A percentile compares a stretch with the other conserved stretches of the same genome.
Conservation (phyloP, 2,888 invertebrate genomes). For the Drosophila leonis region DNA sequence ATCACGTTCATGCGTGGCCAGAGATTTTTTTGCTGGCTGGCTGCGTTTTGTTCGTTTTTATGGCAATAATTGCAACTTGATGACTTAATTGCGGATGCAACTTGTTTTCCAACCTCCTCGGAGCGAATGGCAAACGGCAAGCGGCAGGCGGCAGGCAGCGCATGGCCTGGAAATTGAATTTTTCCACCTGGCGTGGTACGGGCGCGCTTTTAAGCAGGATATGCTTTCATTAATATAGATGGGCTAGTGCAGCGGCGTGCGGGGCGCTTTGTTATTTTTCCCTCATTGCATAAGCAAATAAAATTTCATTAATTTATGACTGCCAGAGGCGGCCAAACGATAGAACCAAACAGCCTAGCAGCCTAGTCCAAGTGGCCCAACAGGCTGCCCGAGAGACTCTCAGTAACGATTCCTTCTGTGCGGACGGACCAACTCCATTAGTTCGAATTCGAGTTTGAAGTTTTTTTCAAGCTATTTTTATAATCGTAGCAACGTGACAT, state of each 20-base stretch:
- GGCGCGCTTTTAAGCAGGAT: slow-evolving; percentile 75
- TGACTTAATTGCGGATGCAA: slow-evolving; percentile 82
- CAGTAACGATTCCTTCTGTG: slow-evolving; percentile 9
- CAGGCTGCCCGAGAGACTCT: background rate
- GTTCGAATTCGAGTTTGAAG: slow-evolving; percentile 67
- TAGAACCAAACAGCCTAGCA: slow-evolving; percentile 18
- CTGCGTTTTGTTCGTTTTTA: slow-evolving; percentile 82
- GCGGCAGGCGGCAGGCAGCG: slow-evolving; percentile 6
- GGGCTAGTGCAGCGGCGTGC: slow-evolving; percentile 15
- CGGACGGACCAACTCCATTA: slow-evolving; percentile 44
- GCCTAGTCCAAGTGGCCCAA: background rate
- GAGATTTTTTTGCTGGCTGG: slow-evolving; percentile 48
- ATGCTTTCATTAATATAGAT: slow-evolving; percentile 81
- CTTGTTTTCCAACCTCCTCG: slow-evolving; percentile 78
- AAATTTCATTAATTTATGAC: slow-evolving; percentile 81
- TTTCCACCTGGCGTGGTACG: slow-evolving; percentile 71
- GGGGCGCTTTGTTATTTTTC: slow-evolving; percentile 53
- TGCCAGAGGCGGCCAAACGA: slow-evolving; percentile 63
- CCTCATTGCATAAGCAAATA: slow-evolving; percentile 80
- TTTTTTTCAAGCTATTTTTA: slow-evolving; percentile 71
- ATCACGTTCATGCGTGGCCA: slow-evolving; percentile 82
- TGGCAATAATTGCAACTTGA: slow-evolving; percentile 82
- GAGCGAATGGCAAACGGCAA: slow-evolving; percentile 19
- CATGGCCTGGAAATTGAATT: slow-evolving; percentile 79
- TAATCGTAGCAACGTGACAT: slow-evolving; percentile 81